These are phyloP conservation scores for Cricetomys ansorgei DNA, from an alignment of 2,113 vertebrate genomes.

Conservation along the genomic window DNA sequence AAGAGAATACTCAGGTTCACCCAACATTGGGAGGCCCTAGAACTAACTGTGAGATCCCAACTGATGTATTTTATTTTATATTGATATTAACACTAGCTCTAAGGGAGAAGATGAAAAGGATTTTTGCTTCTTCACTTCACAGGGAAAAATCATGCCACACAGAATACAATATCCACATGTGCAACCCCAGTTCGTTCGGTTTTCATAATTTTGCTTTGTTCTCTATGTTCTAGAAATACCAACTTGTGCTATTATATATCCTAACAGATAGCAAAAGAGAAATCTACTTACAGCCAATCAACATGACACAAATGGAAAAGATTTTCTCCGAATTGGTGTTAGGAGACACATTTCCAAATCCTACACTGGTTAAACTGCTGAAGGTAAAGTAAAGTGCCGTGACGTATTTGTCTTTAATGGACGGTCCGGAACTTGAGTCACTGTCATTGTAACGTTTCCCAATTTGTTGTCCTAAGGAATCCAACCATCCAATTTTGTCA, in stretches of 20 bases:
- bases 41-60: neutral
- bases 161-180: neutral
- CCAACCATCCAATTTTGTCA: constrained; percentile 99
- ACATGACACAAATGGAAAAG: constrained; percentile 99
- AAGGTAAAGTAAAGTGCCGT: constrained; percentile 99
- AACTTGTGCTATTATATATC: constrained; percentile 59
- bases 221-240: constrained; percentile 33
- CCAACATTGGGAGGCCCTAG: neutral
- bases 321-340: constrained; percentile 99
- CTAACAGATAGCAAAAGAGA: constrained; percentile 60
- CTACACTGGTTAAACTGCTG: constrained; percentile 99
- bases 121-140: neutral
- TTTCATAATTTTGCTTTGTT: constrained; percentile 27
- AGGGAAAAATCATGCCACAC: neutral
- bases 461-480: constrained; percentile 97
- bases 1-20: neutral
- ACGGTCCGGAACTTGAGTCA: constrained; percentile 95
- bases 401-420: constrained; percentile 99
- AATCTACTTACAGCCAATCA: constrained; percentile 98
- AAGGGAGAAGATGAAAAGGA: neutral
- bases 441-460: constrained; percentile 98
- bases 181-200: neutral
- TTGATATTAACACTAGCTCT: neutral
- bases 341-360: constrained; percentile 99
- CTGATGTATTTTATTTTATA: neutral